Conservation (phyloP, 2,113 vertebrate genomes). For the Leuciscus idus region DNA sequence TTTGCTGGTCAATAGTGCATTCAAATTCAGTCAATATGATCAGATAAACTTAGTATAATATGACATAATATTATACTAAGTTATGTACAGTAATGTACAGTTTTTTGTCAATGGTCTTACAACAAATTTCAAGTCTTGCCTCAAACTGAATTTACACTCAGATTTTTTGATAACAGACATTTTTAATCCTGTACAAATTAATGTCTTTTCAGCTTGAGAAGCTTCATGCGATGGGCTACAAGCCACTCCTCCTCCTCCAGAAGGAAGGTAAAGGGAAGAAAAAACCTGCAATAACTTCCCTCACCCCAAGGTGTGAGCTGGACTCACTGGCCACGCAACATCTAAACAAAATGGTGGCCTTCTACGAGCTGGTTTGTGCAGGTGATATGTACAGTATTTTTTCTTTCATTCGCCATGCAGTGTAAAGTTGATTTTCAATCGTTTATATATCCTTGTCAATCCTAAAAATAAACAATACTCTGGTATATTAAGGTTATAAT, state of each 20-base stretch:
- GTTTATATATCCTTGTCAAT: too few species aligned
- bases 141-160: not conserved
- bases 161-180: not conserved
- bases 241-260: constrained; percentile 2
- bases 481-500: too few species aligned
- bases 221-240: constrained; percentile 3
- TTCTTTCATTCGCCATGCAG: too few species aligned
- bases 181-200: not conserved
- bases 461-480: too few species aligned
- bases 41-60: too few species aligned
- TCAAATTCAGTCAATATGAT: too few species aligned
- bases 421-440: too few species aligned
- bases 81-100: too few species aligned
- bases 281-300: not conserved
- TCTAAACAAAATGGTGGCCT: not conserved
- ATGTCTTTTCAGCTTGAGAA: not conserved
- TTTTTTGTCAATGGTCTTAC: not conserved
- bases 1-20: too few species aligned
- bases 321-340: not conserved
- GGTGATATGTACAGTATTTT: too few species aligned
- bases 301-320: not conserved
- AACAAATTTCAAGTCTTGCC: not conserved
- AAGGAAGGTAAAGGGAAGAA: not conserved
- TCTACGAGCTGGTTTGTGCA: not conserved
- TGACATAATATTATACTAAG: too few species aligned